phyloP scores from a whole-genome alignment of 64 coral and sea anemone species.

The Cladopsammia gracilis region DNA sequence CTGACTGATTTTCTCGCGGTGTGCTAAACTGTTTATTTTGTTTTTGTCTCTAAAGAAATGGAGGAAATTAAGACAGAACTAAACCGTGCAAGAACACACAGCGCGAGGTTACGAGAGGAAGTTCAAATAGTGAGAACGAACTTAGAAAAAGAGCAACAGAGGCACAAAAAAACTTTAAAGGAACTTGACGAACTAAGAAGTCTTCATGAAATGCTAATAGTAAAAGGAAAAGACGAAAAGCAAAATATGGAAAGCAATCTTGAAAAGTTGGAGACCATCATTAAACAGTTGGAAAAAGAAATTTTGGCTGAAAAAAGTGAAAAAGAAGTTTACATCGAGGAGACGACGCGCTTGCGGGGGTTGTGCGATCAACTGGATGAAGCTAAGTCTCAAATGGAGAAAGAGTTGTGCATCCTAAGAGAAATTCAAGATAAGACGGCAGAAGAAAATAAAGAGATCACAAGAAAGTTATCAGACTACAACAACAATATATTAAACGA shows the following conservation, averaged over 20 bases:
- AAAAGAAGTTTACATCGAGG: background rate
- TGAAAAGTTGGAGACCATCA: background rate
- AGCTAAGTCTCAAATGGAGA: background rate
- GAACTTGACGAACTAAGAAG: constrained; percentile 68
- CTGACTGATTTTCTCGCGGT: background rate
- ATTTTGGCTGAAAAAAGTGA: background rate
- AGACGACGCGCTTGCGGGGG: background rate
- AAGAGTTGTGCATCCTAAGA: background rate
- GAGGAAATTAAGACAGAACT: constrained; percentile 58
- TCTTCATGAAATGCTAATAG: constrained; percentile 15
- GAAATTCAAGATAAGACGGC: background rate
- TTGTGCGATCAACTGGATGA: constrained; percentile 27
- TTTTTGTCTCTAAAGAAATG: constrained; percentile 53
- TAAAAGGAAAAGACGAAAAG: background rate
- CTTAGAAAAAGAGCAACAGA: constrained; percentile 39
- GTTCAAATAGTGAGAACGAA: background rate
- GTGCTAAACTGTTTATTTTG: background rate
- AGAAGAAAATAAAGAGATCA: constrained; percentile 10
- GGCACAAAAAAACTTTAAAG: constrained; percentile 34
- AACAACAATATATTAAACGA: background rate
- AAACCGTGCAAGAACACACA: constrained; percentile 27
- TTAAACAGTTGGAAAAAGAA: background rate
- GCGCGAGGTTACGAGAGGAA: constrained; percentile 63
- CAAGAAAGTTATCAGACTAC: background rate
- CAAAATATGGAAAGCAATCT: background rate